Base-by-base conservation (phyloP, 2,888 invertebrate species). In the Brachynemurus nebulosus region DNA sequence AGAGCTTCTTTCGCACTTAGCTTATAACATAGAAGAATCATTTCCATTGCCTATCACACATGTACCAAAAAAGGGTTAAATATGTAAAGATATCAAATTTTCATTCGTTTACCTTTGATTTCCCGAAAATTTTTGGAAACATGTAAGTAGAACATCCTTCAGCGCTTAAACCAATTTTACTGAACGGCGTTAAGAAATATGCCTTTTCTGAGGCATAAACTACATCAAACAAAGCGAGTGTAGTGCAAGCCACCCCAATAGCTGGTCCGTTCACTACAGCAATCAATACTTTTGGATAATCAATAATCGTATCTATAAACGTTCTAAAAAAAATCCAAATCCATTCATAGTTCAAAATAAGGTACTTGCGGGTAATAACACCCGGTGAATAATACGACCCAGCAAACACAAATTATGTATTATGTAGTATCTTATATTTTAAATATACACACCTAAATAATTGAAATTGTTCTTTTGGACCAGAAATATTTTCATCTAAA, bases 241-340 rank as follows among this genome's bases (percentile, higher is more conserved):
- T 78, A 0, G 96, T 96, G 3, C 81, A 82, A 34, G 82, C 81
- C 52, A 97, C 80, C 19, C 97, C 97, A 52, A 96, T 78, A 11
- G 92, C 90, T 34, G 93, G 93, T 2, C 97, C 97, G 70, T 97
- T 95, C 0, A 96, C 80, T 46, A 93, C 67, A 11, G 83, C 86
- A 49, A 96, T 71, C 35, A 97, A 60, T 25, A 92, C 66, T 65
- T 97, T 98, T 0, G 89, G 86, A 61, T 88, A 92, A 51, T 79
- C 76, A 50, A 93, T 86, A 52, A 91, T 80, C 0, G 85, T 70
- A 46, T 72, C 68, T 2, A 92, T 71, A 65, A 84, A 83, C 5
- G 73, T 66, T 53, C 76, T 78, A 45, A 69, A n/a, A n/a, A n/a
- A n/a, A n/a, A n/a, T n/a, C n/a, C n/a, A n/a, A n/a, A n/a, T n/a